Base-by-base conservation (phyloP, 2,888 invertebrate genomes). In the Limnephilus rhombicus region DNA sequence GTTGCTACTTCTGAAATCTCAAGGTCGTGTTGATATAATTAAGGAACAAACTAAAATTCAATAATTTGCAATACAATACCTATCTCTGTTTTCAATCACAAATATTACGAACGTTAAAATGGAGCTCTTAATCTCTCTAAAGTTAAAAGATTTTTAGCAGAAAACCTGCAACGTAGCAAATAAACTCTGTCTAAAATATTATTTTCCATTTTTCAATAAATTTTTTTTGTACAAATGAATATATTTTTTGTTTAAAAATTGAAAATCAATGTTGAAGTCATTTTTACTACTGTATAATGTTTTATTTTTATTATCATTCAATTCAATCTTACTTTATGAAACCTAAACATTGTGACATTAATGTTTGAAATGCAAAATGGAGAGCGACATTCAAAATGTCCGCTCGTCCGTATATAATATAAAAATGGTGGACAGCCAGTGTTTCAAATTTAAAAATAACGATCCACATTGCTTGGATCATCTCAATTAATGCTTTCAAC, bases 11-110 rank as follows among this genome's bases (percentile, higher is more conserved):
- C n/a, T 45, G 87, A 87, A 87, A 53, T 87, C 87, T 87, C 87
- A 87, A 87, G 87, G 87, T 29, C 87, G 18, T 45, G 87, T 87
- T 87, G 87, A 87, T 41, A 85, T 83, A 68, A 68, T 68, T 68
- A 68, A 68, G 68, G n/a, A 68, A 68, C 18, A 68, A 68, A 68
- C 68, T 68, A 68, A 68, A 68, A 68, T 68, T 68, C 68, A 68
- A 68, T 68, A 68, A 68, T 68, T 68, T 68, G 68, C 68, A 68
- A 68, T 68, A 68, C 68, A 68, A 68, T n/a, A 68, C 68, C 68
- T 68, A 68, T 68, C 68, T 68, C 68, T 68, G 68, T 68, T 68
- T 68, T 68, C 68, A 68, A 68, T 68, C 68, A 68, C 68, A 68
- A 68, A 68, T 68, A 68, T 68, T 68, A 68, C 68, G 24, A 68